Evolutionary conservation across 1,140 invertebrate species (phyloP).

Genomic region (Drosophila dunni): DNA sequence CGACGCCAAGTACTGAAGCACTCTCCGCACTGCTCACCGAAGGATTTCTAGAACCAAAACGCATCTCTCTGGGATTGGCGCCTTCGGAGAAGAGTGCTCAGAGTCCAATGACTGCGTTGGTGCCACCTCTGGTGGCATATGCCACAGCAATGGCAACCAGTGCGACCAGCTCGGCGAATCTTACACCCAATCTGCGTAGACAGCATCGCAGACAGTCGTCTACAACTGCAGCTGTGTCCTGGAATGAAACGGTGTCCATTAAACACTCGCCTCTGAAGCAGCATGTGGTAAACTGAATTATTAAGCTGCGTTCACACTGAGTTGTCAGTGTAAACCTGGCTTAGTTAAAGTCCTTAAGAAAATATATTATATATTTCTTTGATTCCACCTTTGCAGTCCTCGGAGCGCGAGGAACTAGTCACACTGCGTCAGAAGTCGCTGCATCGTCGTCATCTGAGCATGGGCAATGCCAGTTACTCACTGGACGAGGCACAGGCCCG

Average conservation of each 20-base stretch:
- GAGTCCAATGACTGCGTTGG: conserved; percentile 39
- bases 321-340: too few species aligned
- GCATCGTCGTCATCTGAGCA: conserved; percentile 78
- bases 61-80: conserved; percentile 86
- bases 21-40: conserved; percentile 92
- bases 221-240: conserved; percentile 81
- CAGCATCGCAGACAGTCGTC: conserved; percentile 80
- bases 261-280: conserved; percentile 69
- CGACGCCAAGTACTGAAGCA: conserved; percentile 93
- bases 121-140: conserved; percentile 63
- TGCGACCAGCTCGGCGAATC: conserved; percentile 57
- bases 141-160: conserved; percentile 57
- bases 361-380: conserved; percentile 5
- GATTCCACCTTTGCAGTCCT: conserved; percentile 38
- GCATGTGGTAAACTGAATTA: conserved; percentile 51
- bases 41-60: conserved; percentile 91
- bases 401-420: conserved; percentile 64
- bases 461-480: conserved; percentile 76
- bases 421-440: conserved; percentile 72
- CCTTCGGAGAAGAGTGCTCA: conserved; percentile 80
- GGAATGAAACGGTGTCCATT: conserved; percentile 82
- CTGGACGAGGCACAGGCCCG: conserved; percentile 62
- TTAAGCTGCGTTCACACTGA: too few species aligned
- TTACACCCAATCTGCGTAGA: conserved; percentile 60
- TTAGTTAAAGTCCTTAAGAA: neutral